Evolutionary conservation across 2,888 invertebrate species (phyloP).

Genomic region (Cancer borealis): DNA sequence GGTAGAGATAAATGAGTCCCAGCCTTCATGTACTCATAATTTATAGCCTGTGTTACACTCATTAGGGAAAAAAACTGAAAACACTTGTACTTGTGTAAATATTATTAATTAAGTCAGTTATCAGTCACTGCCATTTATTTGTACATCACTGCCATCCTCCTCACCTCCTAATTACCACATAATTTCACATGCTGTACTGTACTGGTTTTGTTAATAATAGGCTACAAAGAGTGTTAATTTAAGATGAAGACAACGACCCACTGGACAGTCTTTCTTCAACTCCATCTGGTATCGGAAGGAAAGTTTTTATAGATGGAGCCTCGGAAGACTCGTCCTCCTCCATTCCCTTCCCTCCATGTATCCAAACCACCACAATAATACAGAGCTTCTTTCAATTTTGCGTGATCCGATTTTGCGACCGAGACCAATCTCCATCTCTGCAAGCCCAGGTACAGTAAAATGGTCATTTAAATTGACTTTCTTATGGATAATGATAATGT

Average conservation of each 20-base stretch:
- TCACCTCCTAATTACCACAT: neutral
- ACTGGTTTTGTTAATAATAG: neutral
- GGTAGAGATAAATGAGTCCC: neutral
- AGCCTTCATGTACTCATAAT: neutral
- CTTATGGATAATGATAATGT: too few species aligned
- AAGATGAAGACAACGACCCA: neutral
- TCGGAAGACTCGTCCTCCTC: neutral
- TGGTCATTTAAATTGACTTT: too few species aligned
- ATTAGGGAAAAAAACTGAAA: neutral
- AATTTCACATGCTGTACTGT: neutral
- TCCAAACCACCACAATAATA: too few species aligned
- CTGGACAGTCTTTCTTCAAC: neutral
- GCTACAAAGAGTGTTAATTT: neutral
- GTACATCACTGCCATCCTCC: constrained; percentile 12
- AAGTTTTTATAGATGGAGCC: neutral
- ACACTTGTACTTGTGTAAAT: neutral
- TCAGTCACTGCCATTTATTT: constrained; percentile 39
- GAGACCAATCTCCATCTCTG: too few species aligned
- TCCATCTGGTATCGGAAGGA: neutral
- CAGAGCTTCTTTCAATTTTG: too few species aligned
- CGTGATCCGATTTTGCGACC: too few species aligned
- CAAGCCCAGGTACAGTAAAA: too few species aligned
- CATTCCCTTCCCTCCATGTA: neutral
- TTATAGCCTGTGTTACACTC: neutral
- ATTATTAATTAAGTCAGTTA: neutral